These are phyloP conservation scores for Ageneiosus marmoratus DNA, from an alignment of 2,113 vertebrate species.

Conservation along the genomic window DNA sequence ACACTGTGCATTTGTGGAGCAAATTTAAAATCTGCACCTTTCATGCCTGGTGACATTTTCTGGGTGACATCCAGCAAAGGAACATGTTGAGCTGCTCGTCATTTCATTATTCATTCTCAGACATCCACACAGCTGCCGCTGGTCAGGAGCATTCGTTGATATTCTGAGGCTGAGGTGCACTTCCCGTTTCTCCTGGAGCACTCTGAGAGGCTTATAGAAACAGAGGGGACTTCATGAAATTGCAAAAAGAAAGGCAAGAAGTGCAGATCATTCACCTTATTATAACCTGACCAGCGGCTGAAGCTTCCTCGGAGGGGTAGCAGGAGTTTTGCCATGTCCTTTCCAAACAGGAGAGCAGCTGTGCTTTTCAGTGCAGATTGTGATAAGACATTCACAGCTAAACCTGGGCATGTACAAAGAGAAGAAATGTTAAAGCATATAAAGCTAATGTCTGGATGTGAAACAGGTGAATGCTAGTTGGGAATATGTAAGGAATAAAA, in stretches of 20 bases:
- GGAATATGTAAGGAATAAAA: background rate
- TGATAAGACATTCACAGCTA: background rate
- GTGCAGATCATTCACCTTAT: constrained; percentile 60
- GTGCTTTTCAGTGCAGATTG: background rate
- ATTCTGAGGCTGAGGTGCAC: constrained; percentile 52
- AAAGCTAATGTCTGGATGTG: background rate
- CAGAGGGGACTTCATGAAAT: constrained; percentile 60
- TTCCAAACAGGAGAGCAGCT: constrained; percentile 35
- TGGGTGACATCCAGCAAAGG: constrained; percentile 42
- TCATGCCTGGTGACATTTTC: constrained; percentile 39
- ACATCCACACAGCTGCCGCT: constrained; percentile 50
- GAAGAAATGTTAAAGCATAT: background rate
- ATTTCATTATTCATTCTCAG: constrained; percentile 52
- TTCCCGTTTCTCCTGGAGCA: constrained; percentile 45
- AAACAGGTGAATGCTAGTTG: background rate
- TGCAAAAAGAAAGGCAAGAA: constrained; percentile 54
- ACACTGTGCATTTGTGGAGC: constrained; percentile 13
- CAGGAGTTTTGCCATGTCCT: constrained; percentile 34
- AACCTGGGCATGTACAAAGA: background rate
- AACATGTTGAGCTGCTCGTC: constrained; percentile 46
- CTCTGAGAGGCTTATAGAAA: constrained; percentile 42
- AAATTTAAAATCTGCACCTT: constrained; percentile 44
- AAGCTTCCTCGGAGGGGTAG: constrained; percentile 24
- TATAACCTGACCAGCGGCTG: constrained; percentile 66
- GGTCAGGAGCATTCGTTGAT: constrained; percentile 52